Base-by-base conservation (phyloP, 64 coral and sea anemone genomes). In the Montipora cactus region DNA sequence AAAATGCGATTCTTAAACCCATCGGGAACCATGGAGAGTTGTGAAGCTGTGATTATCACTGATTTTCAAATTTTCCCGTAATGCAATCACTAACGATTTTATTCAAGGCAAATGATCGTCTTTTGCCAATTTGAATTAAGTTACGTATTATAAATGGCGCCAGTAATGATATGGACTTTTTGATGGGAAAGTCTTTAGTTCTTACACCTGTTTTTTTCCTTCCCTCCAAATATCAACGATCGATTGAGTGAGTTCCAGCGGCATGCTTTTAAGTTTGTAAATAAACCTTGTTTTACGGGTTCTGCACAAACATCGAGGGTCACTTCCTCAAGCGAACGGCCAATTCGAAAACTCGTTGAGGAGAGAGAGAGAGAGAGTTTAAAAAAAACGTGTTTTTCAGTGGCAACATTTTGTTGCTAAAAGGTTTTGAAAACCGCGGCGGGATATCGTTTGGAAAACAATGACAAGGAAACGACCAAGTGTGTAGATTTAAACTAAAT, bases 1-100 rank as follows among this genome's bases (percentile, higher is more conserved):
- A 86, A 86, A 86, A n/a, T 86, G n/a, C 66, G 66, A 86, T 86
- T 86, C 70, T 71, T 86, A 15, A 69, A 71, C 62, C 8, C 44
- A 50, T 59, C 62, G 37, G 82, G 66, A 72, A 86, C 82, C 81
- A 86, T 1, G 37, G 14, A 25, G 64, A 19, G 82, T 50, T 72
- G 8, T 50, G 21, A 72, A 10, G 66, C 44, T 50, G 67, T n/a
- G 44, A 86, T 21, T 23, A 9, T 4, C 64, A 28, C 16, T 50
- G 45, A 10, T 66, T 86, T 86, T 71, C 44, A 86, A 71, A 86
- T 51, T 86, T n/a, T 11, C 46, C 66, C 3, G 15, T 21, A 49
- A 86, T 86, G 5, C 8, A 86, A 86, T 86, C 46, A 86, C 44
- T 52, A 72, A 72, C 66, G 62, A 86, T 45, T 67, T 70, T 70